Conservation (phyloP, 2,888 invertebrate species). For the Ceriagrion tenellum region DNA sequence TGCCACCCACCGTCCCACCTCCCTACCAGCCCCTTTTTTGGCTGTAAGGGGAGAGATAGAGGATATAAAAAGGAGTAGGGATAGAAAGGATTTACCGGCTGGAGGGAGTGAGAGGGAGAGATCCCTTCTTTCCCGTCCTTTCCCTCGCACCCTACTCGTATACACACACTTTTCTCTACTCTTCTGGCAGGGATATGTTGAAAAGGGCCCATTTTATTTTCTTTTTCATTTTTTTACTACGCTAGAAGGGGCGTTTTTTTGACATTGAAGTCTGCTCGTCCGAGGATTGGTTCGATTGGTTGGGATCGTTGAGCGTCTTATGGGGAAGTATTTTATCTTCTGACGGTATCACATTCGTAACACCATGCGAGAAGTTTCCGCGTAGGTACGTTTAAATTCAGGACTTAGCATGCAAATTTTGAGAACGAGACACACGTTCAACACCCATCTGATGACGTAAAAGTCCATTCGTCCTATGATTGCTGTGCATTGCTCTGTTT, state of each 20-base stretch:
- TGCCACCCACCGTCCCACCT: not conserved
- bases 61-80: not conserved
- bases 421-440: too few species aligned
- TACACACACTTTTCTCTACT: not conserved
- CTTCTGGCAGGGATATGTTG: not conserved
- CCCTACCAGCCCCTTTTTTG: not conserved
- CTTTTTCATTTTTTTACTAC: not conserved
- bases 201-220: not conserved
- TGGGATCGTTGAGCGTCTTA: not conserved
- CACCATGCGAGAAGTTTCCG: too few species aligned
- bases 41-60: not conserved
- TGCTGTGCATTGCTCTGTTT: too few species aligned
- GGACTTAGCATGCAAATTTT: too few species aligned
- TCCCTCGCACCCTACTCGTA: not conserved
- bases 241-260: not conserved
- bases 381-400: too few species aligned
- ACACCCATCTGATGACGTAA: too few species aligned
- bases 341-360: too few species aligned
- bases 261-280: conserved; percentile 32
- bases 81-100: not conserved
- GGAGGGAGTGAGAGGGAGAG: not conserved
- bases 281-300: conserved; percentile 39
- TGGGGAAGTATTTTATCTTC: too few species aligned
- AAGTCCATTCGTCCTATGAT: too few species aligned
- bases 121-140: not conserved